phyloP scores from a whole-genome alignment of 92 coral and sea anemone species.

The Anthopleura xanthogrammica region DNA sequence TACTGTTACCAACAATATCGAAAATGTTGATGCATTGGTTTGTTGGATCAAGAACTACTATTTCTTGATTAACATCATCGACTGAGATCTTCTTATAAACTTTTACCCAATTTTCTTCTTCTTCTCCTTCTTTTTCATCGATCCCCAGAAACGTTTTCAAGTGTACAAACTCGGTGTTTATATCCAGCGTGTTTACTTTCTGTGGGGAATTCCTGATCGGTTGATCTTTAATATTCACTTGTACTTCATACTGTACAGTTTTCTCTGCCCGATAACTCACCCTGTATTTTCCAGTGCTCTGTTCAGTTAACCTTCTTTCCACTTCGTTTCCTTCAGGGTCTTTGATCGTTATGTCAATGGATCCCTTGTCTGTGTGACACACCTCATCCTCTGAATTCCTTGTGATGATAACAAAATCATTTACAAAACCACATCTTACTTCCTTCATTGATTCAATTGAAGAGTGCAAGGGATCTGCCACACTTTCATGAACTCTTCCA shows the following conservation, averaged over 20 bases:
- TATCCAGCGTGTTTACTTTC: neutral
- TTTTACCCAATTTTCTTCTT: no score
- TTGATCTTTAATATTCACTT: conserved; percentile 5
- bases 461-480: conserved; percentile 17
- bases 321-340: conserved; percentile 18
- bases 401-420: conserved; percentile 19
- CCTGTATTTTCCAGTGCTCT: conserved; percentile 1
- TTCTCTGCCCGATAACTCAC: conserved; percentile 19
- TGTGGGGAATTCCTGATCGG: conserved; percentile 17
- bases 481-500: conserved; percentile 2
- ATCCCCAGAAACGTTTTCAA: conserved; percentile 2
- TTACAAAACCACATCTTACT: conserved; percentile 19
- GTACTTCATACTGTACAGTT: conserved; percentile 3
- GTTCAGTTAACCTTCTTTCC: neutral
- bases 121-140: no score
- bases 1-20: neutral
- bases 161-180: conserved; percentile 1
- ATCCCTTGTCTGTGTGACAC: conserved; percentile 15
- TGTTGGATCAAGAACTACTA: conserved; percentile 1
- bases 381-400: conserved; percentile 15
- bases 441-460: conserved; percentile 19
- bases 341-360: conserved; percentile 1
- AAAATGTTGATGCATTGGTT: conserved; percentile 11
- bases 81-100: no score
- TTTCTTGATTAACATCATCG: neutral